phyloP scores from a whole-genome alignment of 1,140 invertebrate species.

The Rhopalosiphum padi region DNA sequence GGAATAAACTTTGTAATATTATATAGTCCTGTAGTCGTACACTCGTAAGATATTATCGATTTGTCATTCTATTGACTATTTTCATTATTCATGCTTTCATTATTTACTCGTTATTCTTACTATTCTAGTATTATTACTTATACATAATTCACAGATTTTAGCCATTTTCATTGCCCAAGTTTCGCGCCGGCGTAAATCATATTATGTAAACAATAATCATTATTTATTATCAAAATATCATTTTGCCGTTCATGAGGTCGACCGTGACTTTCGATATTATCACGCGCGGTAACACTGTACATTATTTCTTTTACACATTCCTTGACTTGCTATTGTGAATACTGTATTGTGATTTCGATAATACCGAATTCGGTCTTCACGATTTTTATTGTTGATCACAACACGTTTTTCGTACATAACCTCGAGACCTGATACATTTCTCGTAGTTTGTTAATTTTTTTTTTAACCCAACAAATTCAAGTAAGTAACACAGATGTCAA shows the following conservation, averaged over 20 bases:
- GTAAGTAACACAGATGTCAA: neutral
- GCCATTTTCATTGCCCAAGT: no score
- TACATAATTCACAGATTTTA: no score
- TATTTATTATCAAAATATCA: no score
- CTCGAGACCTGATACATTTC: neutral
- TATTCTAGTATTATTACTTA: no score
- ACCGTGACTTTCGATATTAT: neutral
- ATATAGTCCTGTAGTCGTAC: neutral
- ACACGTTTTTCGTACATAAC: conserved; percentile 18
- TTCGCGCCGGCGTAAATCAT: no score
- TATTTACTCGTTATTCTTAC: no score
- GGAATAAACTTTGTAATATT: neutral
- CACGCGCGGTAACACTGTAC: neutral
- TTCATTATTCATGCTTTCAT: no score
- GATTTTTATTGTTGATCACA: neutral
- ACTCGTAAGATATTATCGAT: neutral
- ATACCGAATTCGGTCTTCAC: neutral
- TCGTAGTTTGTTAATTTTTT: neutral
- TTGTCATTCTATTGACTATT: neutral
- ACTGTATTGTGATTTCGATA: neutral
- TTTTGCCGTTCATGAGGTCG: neutral
- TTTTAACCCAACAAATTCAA: neutral
- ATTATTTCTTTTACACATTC: neutral
- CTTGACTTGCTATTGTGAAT: neutral
- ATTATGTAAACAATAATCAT: no score